Base-by-base conservation (phyloP, 2,797 vertebrate genomes). In the Gambelia wislizenii region DNA sequence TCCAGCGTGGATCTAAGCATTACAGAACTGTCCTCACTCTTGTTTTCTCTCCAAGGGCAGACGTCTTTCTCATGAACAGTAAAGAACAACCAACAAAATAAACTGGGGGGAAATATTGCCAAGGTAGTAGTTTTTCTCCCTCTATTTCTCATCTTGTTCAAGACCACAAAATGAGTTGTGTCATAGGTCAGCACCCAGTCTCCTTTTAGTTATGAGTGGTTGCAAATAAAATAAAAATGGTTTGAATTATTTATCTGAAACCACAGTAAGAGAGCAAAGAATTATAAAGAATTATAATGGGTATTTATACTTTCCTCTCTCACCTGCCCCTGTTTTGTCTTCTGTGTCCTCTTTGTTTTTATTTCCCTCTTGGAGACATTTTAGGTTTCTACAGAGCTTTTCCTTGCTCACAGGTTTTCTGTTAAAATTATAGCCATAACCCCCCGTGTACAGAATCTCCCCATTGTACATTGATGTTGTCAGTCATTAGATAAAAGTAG, bases 71-170 rank as follows among this genome's bases (percentile, higher is more conserved):
- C 81, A 83, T 83, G 77, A 80, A 56, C 61, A 67, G 27, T 67
- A 85, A 85, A 44, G 36, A 75, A 30, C 84, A 75, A 36, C 25
- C 84, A 75, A 59, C 52, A 54, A 75, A 85, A 59, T 59, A 80
- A 80, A 80, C 77, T 20, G 42, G 39, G 33, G 14, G 18, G 7
- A 7, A 44, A 76, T 76, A 76, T 76, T 61, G 54, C 72, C 39
- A 76, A 44, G 72, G 27, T n/a, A 22, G 16, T 44, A 59, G 54
- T 56, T 61, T 86, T 76, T 27, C 74, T 47, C 9, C 42, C 74
- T 47, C 56, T 42, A n/a, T 86, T 77, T 61, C 54, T 77, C 84
- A 64, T 64, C 72, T 86, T 64, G 42, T 64, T 76, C 54, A 77
- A 61, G 33, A 27, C 74, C 20, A 61, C 54, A 77, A 75, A 76